These are phyloP conservation scores for Daktulosphaira vitifoliae DNA, from an alignment of 1,140 invertebrate species.

Conservation along the genomic window DNA sequence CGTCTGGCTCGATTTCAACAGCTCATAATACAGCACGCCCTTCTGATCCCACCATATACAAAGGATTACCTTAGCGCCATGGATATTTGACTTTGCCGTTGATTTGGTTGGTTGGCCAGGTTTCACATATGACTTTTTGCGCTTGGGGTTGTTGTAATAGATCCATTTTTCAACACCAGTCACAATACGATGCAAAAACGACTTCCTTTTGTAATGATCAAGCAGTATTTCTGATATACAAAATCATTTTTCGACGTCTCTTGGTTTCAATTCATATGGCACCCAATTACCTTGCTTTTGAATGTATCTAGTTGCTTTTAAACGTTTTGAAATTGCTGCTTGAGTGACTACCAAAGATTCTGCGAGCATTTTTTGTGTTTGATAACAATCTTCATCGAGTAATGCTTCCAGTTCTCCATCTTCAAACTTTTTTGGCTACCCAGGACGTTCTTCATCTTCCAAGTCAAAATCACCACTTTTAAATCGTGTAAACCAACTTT, in stretches of 20 bases:
- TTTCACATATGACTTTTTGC: too few species aligned
- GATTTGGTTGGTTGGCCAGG: too few species aligned
- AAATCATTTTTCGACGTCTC: background rate
- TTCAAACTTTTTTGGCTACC: too few species aligned
- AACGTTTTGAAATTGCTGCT: too few species aligned
- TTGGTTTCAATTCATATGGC: background rate
- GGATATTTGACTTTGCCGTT: too few species aligned
- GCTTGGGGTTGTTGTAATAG: too few species aligned
- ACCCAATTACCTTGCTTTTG: background rate
- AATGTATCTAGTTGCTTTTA: background rate
- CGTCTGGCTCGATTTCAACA: too few species aligned
- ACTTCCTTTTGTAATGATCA: background rate
- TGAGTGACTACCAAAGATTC: background rate
- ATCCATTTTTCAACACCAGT: constrained; percentile 35
- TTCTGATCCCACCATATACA: too few species aligned
- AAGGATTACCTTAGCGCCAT: too few species aligned
- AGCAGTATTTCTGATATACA: background rate
- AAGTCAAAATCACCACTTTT: background rate
- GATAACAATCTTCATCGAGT: background rate
- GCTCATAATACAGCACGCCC: too few species aligned
- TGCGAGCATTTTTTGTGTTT: background rate
- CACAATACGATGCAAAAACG: constrained; percentile 7
- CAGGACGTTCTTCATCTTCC: too few species aligned
- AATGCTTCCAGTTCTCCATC: background rate
- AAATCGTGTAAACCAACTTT: background rate